phyloP scores from a whole-genome alignment of 1,140 invertebrate genomes.

The Neodiprion fabricii region DNA sequence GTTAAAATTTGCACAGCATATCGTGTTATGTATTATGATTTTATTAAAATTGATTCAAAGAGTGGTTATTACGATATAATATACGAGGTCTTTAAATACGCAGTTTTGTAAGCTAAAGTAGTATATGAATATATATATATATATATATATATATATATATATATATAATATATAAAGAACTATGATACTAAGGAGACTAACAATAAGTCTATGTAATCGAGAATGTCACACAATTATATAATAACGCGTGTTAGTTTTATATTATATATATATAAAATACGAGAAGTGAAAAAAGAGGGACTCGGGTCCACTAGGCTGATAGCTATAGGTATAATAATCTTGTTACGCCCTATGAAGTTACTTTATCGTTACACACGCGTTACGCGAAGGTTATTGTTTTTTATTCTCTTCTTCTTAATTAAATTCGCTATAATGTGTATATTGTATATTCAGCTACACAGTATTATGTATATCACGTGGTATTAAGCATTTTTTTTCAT shows the following conservation, averaged over 20 bases:
- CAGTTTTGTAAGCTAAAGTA: conserved; percentile 15
- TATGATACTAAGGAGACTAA: not conserved
- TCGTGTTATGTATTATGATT: conserved; percentile 41
- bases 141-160: conserved; percentile 10
- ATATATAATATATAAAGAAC: too few species aligned
- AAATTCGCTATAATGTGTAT: too few species aligned
- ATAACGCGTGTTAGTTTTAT: not conserved
- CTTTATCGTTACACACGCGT: too few species aligned
- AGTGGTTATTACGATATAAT: conserved; percentile 5
- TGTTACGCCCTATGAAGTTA: too few species aligned
- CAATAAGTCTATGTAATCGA: conserved; percentile 2
- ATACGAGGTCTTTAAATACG: not conserved
- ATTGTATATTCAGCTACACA: too few species aligned
- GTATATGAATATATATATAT: conserved; percentile 27
- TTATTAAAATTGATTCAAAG: conserved; percentile 36
- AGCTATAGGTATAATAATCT: too few species aligned
- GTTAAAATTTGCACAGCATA: too few species aligned
- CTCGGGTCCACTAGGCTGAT: not conserved
- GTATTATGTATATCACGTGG: too few species aligned
- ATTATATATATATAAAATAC: not conserved
- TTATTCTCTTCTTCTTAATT: too few species aligned
- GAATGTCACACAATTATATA: not conserved
- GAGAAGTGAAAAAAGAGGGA: conserved; percentile 5
- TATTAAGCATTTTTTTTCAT: too few species aligned
- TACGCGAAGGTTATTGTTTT: too few species aligned